Percentiles rank a stretch among this genome's conserved stretches.
phyloP scores from a whole-genome alignment of 2,113 vertebrate species.

The Leptobrachium ailaonicum region DNA sequence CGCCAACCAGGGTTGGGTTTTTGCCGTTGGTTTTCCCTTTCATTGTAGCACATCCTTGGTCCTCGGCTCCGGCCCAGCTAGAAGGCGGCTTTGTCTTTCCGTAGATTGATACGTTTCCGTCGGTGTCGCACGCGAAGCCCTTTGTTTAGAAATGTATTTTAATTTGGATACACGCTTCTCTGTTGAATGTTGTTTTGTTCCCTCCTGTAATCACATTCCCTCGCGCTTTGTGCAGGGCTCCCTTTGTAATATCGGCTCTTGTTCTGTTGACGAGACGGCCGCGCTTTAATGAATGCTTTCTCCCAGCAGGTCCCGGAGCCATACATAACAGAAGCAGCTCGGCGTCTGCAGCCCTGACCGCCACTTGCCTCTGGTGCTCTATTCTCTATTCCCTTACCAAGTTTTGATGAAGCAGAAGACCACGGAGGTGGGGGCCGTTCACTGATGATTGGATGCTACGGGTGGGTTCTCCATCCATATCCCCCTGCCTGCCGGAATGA shows the following conservation, averaged over 20 bases:
- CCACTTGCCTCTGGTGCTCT: constrained; percentile 32
- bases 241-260: not conserved
- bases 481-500: constrained; percentile 7
- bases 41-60: no score
- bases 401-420: constrained; percentile 35
- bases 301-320: constrained; percentile 29
- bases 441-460: constrained; percentile 5
- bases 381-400: constrained; percentile 30
- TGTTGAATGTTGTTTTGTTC: not conserved
- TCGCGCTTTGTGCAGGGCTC: not conserved
- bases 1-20: no score
- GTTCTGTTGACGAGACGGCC: not conserved
- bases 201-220: not conserved
- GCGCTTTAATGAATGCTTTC: constrained; percentile 15
- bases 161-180: not conserved
- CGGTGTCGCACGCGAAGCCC: not conserved
- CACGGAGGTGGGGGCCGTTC: constrained; percentile 23
- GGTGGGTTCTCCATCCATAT: constrained; percentile 1
- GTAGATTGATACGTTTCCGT: not conserved
- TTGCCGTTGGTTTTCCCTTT: no score
- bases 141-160: constrained; percentile 11
- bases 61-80: no score
- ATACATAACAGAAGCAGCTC: constrained; percentile 35
- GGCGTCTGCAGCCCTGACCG: constrained; percentile 12
- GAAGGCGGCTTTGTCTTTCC: not conserved